phyloP scores from a whole-genome alignment of 2,113 vertebrate genomes.

The Merops nubicus region DNA sequence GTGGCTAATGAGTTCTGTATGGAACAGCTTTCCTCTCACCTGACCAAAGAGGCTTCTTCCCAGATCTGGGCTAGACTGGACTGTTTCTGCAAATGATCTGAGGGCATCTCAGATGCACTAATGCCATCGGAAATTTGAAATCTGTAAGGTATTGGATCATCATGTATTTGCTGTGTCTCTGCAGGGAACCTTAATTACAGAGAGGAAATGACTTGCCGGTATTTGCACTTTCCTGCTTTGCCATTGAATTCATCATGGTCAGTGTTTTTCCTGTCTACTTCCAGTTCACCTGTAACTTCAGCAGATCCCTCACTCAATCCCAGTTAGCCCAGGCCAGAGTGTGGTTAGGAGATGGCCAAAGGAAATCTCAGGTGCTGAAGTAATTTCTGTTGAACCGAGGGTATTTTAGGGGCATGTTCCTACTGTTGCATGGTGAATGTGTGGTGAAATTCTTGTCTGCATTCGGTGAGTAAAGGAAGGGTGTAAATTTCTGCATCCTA shows the following conservation, averaged over 20 bases:
- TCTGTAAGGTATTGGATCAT: conserved; percentile 44
- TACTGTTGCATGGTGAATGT: background rate
- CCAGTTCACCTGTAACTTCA: background rate
- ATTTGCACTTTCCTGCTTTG: conserved; percentile 54
- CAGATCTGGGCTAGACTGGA: background rate
- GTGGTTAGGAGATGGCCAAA: background rate
- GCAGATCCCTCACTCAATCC: background rate
- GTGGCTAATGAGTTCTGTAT: background rate
- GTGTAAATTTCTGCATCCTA: background rate
- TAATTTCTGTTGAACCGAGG: background rate
- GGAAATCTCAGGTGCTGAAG: background rate
- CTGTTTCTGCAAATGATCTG: background rate
- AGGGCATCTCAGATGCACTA: conserved; percentile 29
- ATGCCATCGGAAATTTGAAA: conserved; percentile 59
- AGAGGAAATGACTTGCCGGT: conserved; percentile 55
- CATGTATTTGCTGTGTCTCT: conserved; percentile 40
- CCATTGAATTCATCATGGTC: conserved; percentile 17
- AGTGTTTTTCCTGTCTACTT: background rate
- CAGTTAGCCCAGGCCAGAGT: background rate
- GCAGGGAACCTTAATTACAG: conserved; percentile 60
- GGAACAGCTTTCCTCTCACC: background rate
- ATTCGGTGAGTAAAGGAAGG: background rate
- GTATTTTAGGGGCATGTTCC: background rate
- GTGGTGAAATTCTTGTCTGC: background rate
- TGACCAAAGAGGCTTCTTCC: conserved; percentile 13